phyloP scores from a whole-genome alignment of 2,888 invertebrate genomes.

The Colletes collaris region DNA sequence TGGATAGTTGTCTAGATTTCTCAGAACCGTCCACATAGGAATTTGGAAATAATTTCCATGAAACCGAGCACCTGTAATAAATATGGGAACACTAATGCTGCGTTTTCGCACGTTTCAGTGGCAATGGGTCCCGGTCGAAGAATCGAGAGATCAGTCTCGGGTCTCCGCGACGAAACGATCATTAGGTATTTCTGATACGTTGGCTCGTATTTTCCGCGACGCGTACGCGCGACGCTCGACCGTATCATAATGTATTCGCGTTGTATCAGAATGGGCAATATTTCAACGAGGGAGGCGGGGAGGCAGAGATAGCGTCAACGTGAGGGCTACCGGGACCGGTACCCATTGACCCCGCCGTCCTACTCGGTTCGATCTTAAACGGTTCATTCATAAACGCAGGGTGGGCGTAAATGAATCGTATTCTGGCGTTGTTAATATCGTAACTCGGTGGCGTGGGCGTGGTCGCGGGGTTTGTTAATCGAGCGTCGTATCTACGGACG shows the following conservation, averaged over 20 bases:
- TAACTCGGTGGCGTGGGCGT: slow-evolving; percentile 67
- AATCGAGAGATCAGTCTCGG: neutral
- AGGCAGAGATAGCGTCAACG: slow-evolving; percentile 71
- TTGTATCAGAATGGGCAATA: slow-evolving; percentile 67
- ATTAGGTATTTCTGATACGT: slow-evolving; percentile 6
- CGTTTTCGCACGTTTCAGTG: neutral
- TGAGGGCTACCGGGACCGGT: slow-evolving; percentile 66
- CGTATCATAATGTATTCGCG: slow-evolving; percentile 64
- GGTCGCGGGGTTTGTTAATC: slow-evolving; percentile 72
- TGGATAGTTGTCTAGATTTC: too few relatives aligned
- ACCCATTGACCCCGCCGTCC: slow-evolving; percentile 71
- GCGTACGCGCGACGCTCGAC: neutral
- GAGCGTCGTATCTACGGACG: slow-evolving; percentile 64
- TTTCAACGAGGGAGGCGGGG: slow-evolving; percentile 65
- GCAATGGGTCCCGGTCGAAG: neutral
- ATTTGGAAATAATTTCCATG: too few relatives aligned
- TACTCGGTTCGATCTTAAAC: slow-evolving; percentile 67
- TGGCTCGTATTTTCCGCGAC: slow-evolving; percentile 6
- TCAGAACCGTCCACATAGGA: too few relatives aligned
- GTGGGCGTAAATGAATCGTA: slow-evolving; percentile 76
- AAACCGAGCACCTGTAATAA: too few relatives aligned
- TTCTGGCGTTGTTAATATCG: slow-evolving; percentile 74
- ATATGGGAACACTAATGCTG: too few relatives aligned
- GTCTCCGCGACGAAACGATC: slow-evolving; percentile 10
- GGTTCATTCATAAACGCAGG: slow-evolving; percentile 73